Conservation (phyloP, 2,113 vertebrate genomes). For the Corythoichthys intestinalis region DNA sequence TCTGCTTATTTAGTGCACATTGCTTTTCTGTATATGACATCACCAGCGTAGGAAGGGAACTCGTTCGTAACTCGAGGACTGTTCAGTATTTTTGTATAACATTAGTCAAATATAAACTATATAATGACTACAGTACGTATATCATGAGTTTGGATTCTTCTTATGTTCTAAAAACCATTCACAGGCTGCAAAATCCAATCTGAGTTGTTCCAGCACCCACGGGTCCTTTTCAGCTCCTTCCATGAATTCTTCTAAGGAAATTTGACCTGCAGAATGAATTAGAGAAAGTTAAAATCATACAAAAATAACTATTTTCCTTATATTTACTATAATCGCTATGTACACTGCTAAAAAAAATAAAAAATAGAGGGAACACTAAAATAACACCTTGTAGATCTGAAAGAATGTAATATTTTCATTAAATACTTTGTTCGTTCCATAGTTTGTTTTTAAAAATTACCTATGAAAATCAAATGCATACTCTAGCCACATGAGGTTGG, state of each 20-base stretch:
- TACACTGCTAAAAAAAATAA: too few relatives aligned
- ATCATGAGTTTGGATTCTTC: slow-evolving; percentile 23
- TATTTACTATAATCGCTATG: neutral
- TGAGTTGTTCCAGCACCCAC: slow-evolving; percentile 68
- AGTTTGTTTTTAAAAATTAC: too few relatives aligned
- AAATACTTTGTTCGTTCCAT: too few relatives aligned
- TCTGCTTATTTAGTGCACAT: too few relatives aligned
- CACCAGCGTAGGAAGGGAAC: too few relatives aligned
- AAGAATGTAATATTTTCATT: too few relatives aligned
- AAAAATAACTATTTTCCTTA: neutral
- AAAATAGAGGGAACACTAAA: too few relatives aligned
- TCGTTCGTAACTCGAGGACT: too few relatives aligned
- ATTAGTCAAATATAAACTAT: neutral
- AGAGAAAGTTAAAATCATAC: neutral
- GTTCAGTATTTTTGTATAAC: neutral
- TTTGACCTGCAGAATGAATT: slow-evolving; percentile 46
- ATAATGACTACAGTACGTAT: neutral
- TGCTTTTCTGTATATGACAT: neutral
- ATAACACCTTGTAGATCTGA: too few relatives aligned
- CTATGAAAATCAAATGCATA: too few relatives aligned
- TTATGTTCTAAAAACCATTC: slow-evolving; percentile 56
- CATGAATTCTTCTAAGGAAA: slow-evolving; percentile 68
- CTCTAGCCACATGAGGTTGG: too few relatives aligned
- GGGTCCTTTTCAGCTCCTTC: slow-evolving; percentile 67
- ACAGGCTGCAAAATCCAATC: slow-evolving; percentile 56